Base-by-base conservation (phyloP, 1,140 invertebrate species). In the Bilobella aurantiaca region DNA sequence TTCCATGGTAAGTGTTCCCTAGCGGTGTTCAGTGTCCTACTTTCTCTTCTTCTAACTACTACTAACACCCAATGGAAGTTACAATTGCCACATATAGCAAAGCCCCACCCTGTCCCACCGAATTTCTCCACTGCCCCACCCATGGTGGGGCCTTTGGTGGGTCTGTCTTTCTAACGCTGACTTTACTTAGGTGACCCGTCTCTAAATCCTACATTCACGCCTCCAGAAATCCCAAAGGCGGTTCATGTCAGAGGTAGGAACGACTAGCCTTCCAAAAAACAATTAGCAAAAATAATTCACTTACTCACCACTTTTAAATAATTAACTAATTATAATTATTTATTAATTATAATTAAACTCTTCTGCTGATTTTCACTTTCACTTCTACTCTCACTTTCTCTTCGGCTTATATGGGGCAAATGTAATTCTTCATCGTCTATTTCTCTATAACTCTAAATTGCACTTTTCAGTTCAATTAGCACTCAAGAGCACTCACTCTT, bases 221-320 rank as follows among this genome's bases (percentile, higher is more conserved):
- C 90, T 84, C 90, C 91, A 85, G 91, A 93, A 87, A 88, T 93
- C 83, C 90, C 90, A 82, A 93, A 93, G 86, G 89, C 90, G 86
- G 89, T 91, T 85, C 90, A 93, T 87, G 85, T 91, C 81, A 85
- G 90, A 91, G 89, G 90, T 92, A 91, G 80, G 81, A 78, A 53
- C 25, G 23, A 8, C 12, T 16, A 42, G n/a, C 8, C 23, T 5
- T 8, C 49, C 5, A 53, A 53, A 53, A 12, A 12, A 53, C 49
- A 16, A 12, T 18, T 5, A 16, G 5, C 12, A 53, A 53, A 8
- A 16, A 12, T n/a, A n/a, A 12, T 42, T n/a, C n/a, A 8, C 8
- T 12, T 42, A 42, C 37, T 42, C 37, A 42, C 37, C 37, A 8
- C 37, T 42, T n/a, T 42, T 12, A 12, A 42, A 8, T 42, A 12